Conservation (phyloP, 1,140 invertebrate genomes). For the Panagrolaimus sp. region DNA sequence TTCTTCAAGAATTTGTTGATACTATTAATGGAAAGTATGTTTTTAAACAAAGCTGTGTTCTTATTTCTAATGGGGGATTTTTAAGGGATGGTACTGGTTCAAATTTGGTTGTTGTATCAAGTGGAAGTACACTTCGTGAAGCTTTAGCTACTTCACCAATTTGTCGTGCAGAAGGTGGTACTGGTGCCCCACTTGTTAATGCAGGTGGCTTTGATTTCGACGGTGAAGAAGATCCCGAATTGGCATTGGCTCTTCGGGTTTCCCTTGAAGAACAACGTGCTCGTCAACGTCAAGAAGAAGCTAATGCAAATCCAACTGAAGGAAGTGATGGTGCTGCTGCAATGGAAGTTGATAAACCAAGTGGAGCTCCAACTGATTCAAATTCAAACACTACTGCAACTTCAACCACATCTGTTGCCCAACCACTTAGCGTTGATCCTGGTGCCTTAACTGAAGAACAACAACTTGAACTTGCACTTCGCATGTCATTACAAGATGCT, state of each 20-base stretch:
- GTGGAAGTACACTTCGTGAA: constrained; percentile 79
- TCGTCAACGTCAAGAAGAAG: constrained; percentile 63
- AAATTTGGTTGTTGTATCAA: constrained; percentile 88
- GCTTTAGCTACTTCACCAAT: constrained; percentile 89
- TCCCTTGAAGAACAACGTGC: constrained; percentile 99
- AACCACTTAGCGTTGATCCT: constrained; percentile 36
- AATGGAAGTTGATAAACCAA: constrained; percentile 24
- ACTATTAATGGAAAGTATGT: constrained; percentile 80
- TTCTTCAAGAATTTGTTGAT: constrained; percentile 84
- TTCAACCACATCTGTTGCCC: no score
- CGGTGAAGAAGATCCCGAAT: constrained; percentile 97
- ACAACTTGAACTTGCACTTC: constrained; percentile 52
- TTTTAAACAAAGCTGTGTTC: no score
- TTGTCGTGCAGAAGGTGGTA: constrained; percentile 38
- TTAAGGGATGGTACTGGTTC: constrained; percentile 51
- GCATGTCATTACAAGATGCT: constrained; percentile 47
- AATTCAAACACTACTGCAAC: no score
- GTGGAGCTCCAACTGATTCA: no score
- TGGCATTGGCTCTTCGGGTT: constrained; percentile 88
- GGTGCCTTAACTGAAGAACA: constrained; percentile 52
- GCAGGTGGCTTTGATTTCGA: constrained; percentile 91
- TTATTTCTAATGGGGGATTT: no score
- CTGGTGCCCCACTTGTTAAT: constrained; percentile 66
- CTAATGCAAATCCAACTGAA: not conserved
- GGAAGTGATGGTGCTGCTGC: constrained; percentile 12